These are phyloP conservation scores for Rallus crepitans DNA, from an alignment of 2,797 vertebrate genomes.

Conservation along the genomic window DNA sequence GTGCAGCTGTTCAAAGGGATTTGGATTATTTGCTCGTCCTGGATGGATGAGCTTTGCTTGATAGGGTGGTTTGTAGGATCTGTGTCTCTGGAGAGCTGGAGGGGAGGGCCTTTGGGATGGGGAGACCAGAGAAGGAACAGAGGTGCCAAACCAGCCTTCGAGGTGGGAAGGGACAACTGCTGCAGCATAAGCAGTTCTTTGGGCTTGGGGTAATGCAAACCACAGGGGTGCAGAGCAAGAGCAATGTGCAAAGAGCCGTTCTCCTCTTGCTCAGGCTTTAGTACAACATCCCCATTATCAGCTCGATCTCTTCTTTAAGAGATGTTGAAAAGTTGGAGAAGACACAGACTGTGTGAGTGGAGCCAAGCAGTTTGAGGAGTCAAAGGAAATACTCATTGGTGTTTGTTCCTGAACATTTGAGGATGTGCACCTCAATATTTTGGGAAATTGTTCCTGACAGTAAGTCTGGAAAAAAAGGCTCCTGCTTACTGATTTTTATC, in stretches of 20 bases:
- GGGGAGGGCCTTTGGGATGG: background rate
- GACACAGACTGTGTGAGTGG: background rate
- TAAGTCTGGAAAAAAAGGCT: background rate
- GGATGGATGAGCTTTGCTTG: fast-evolving
- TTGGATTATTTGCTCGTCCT: fast-evolving
- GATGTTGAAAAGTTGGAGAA: background rate
- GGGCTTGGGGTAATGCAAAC: background rate
- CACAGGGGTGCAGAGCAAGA: fast-evolving
- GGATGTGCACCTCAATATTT: fast-evolving
- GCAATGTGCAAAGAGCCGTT: background rate
- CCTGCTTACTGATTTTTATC: background rate
- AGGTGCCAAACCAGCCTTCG: background rate
- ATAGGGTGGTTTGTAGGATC: fast-evolving
- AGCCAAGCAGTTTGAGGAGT: background rate
- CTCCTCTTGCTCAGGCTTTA: background rate
- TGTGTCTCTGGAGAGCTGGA: background rate
- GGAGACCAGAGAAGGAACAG: background rate
- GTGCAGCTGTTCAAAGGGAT: background rate
- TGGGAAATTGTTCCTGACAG: background rate
- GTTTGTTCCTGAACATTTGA: background rate
- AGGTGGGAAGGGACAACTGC: background rate
- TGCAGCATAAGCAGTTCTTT: background rate
- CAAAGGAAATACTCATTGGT: background rate
- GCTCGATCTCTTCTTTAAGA: background rate
- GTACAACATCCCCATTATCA: background rate